Evolutionary conservation across 2,797 vertebrate species (phyloP).

Genomic region (Apodemus agrarius): DNA sequence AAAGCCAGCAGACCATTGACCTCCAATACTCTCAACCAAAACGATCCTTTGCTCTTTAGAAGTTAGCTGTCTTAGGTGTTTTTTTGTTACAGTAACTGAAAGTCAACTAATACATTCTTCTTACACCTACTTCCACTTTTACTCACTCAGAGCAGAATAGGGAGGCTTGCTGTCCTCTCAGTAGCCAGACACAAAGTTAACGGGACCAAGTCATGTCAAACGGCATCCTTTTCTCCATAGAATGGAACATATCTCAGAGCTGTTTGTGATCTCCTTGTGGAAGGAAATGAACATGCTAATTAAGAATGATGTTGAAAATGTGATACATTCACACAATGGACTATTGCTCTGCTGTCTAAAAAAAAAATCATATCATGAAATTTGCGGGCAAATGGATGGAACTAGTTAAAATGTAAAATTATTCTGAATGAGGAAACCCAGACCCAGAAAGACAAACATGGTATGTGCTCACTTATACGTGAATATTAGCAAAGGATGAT

Average conservation of each 20-base stretch:
- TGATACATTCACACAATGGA: background rate
- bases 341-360: background rate
- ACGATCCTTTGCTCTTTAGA: background rate
- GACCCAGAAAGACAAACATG: background rate
- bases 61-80: background rate
- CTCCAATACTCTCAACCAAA: background rate
- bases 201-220: background rate
- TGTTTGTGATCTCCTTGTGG: background rate
- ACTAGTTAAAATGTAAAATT: background rate
- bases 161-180: background rate
- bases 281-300: background rate
- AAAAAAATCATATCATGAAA: background rate
- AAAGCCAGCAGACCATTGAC: background rate
- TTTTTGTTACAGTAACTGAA: background rate
- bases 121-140: background rate
- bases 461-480: background rate
- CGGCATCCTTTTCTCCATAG: background rate
- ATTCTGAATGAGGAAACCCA: background rate
- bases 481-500: background rate
- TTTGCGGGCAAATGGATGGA: background rate
- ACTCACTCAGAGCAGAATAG: background rate
- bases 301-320: background rate
- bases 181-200: background rate
- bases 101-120: background rate
- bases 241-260: background rate